Evolutionary conservation across 2,113 vertebrate species (phyloP), one percentile per base, ranked within the genome.

Genomic region (Terrapene triunguis): DNA sequence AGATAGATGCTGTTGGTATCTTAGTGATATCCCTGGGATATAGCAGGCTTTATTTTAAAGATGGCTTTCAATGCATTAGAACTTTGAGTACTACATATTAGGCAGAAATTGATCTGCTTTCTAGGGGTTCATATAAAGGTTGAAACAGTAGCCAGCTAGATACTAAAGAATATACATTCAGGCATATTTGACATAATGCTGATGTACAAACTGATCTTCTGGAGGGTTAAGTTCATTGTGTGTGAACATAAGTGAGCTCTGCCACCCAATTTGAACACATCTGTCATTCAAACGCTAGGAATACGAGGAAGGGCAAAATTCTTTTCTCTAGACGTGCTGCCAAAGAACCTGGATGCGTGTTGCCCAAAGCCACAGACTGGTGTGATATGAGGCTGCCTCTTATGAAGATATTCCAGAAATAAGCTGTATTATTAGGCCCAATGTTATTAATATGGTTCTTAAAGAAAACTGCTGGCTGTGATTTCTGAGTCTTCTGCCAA

Each of bases 331-430:
- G 54, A 81, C 84, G 38, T 74, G 84, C 89, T 97, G 93, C 84
- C 94, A 82, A 74, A 78, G 87, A 84, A 95, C 96, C 95, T 96
- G 74, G 74, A 76, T 76, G 74, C 42, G 14, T 14, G 74, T 27
- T 44, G 11, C 22, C 12, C 24, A 27, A 76, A 44, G 96, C 96
- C 96, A 95, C 89, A 95, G 92, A 88, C 91, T 85, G 57, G n/a
- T 81, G 65, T 96, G 93, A 97, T 88, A 96, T 54, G 94, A 97
- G 85, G 50, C 92, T 91, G 92, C 93, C 94, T 92, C 92, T 95
- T 94, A 96, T 94, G 91, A 97, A 97, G 94, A 97, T 94, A 89
- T 96, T 93, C 87, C 92, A 96, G 89, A 96, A 96, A 93, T 81
- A 92, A 95, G 85, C 81, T 96, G 65, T 87, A 97, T 95, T 95